Evolutionary conservation across 2,113 vertebrate species (phyloP).

Genomic region (Pyxicephalus adspersus): DNA sequence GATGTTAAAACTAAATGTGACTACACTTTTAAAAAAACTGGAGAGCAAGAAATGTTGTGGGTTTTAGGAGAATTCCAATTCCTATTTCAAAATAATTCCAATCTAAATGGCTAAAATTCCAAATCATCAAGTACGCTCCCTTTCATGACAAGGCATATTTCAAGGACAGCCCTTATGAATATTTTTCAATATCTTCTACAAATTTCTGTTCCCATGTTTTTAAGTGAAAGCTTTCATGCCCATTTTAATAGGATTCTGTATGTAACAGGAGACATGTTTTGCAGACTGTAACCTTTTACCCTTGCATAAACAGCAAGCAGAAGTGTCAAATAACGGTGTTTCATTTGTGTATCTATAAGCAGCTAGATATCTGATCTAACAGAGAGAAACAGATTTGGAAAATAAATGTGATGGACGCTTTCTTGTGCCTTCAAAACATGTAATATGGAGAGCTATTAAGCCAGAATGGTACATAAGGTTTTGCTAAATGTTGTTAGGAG

Average conservation of each 20-base stretch:
- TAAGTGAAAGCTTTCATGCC: constrained; percentile 21
- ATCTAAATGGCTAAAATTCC: not conserved
- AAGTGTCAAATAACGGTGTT: constrained; percentile 20
- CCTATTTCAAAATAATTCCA: too few relatives aligned
- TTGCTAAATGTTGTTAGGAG: constrained; percentile 65
- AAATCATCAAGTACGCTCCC: not conserved
- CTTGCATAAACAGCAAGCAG: constrained; percentile 20
- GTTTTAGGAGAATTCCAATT: too few relatives aligned
- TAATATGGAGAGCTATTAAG: constrained; percentile 64
- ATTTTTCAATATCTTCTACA: not conserved
- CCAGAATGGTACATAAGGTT: constrained; percentile 67
- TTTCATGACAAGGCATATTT: not conserved
- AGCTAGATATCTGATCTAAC: constrained; percentile 47
- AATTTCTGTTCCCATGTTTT: constrained; percentile 19
- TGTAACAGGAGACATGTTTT: constrained; percentile 32
- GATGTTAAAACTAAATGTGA: too few relatives aligned
- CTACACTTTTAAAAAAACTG: too few relatives aligned
- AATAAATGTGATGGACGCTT: constrained; percentile 28
- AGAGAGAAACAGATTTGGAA: not conserved
- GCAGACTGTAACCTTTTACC: constrained; percentile 44
- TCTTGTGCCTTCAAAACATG: constrained; percentile 38
- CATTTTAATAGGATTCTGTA: constrained; percentile 22
- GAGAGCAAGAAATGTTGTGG: too few relatives aligned
- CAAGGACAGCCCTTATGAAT: not conserved
- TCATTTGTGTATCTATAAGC: constrained; percentile 32